Evolutionary conservation across 2,888 invertebrate genomes (phyloP).

Genomic region (Ectobius pallidus): DNA sequence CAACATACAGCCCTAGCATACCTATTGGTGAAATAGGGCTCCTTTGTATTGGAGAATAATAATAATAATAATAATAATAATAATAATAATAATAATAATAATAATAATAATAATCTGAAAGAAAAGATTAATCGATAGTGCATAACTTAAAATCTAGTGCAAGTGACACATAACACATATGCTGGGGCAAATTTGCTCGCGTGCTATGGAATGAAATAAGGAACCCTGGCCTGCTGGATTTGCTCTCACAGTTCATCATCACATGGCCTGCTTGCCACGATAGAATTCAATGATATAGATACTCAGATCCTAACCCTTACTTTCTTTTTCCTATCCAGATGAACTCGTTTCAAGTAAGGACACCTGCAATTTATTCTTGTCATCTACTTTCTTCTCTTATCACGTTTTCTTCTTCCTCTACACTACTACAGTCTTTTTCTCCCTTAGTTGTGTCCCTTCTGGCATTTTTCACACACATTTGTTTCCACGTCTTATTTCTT

Average conservation of each 20-base stretch:
- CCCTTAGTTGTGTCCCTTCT: conserved; percentile 34
- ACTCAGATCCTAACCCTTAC: neutral
- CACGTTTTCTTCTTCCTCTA: conserved; percentile 1
- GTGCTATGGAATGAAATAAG: no score
- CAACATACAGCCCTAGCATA: no score
- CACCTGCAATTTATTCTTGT: conserved; percentile 36
- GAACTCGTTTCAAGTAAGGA: conserved; percentile 29
- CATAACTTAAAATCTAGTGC: no score
- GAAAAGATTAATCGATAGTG: no score
- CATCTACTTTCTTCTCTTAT: conserved; percentile 31
- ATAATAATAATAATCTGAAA: no score
- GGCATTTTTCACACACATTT: conserved; percentile 37
- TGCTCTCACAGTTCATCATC: neutral
- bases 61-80: no score
- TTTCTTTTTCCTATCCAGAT: neutral
- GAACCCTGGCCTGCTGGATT: no score
- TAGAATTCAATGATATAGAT: conserved; percentile 1
- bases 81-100: no score
- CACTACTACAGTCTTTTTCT: conserved; percentile 2
- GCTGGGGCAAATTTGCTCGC: no score
- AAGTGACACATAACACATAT: no score
- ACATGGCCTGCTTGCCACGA: neutral
- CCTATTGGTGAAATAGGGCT: no score
- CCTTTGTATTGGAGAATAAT: no score
- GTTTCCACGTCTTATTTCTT: conserved; percentile 32